A percentile compares a stretch with the other conserved stretches of the same genome.
These are phyloP conservation scores for Eudyptes chrysolophus DNA, from an alignment of 2,113 vertebrate genomes.

Conservation along the genomic window DNA sequence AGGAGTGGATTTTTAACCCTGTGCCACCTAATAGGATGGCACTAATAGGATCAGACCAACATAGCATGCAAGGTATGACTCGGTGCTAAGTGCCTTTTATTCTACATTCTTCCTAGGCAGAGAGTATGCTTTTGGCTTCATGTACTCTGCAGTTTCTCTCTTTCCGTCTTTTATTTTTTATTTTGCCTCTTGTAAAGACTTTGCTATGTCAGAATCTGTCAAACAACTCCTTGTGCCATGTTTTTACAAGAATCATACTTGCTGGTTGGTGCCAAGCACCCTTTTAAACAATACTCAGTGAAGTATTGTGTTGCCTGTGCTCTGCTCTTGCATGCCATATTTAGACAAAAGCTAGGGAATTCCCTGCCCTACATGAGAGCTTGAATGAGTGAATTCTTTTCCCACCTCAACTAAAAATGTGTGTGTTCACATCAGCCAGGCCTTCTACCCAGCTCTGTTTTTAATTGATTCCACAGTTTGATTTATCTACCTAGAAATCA, in stretches of 20 bases:
- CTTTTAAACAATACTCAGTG: conserved; percentile 72
- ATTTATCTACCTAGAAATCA: neutral
- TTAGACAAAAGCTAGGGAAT: conserved; percentile 78
- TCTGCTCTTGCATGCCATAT: conserved; percentile 69
- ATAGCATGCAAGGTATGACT: neutral
- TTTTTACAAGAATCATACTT: conserved; percentile 64
- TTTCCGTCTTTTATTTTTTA: neutral
- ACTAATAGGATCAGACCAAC: neutral
- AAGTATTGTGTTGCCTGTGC: conserved; percentile 36
- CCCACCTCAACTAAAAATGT: neutral
- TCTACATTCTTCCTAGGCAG: neutral
- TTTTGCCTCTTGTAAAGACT: neutral
- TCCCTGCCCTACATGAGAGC: conserved; percentile 45
- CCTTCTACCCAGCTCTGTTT: neutral
- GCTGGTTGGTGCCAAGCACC: conserved; percentile 53
- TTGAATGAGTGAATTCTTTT: neutral
- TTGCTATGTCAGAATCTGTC: conserved; percentile 69
- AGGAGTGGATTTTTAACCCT: neutral
- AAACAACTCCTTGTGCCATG: conserved; percentile 72
- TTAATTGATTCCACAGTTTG: neutral
- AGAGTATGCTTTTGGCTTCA: neutral
- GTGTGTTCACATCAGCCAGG: neutral
- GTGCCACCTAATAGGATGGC: neutral
- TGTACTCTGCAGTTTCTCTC: neutral
- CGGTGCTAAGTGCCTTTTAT: neutral